Base-by-base conservation (phyloP, 2,113 vertebrate genomes). In the Parotia lawesii region DNA sequence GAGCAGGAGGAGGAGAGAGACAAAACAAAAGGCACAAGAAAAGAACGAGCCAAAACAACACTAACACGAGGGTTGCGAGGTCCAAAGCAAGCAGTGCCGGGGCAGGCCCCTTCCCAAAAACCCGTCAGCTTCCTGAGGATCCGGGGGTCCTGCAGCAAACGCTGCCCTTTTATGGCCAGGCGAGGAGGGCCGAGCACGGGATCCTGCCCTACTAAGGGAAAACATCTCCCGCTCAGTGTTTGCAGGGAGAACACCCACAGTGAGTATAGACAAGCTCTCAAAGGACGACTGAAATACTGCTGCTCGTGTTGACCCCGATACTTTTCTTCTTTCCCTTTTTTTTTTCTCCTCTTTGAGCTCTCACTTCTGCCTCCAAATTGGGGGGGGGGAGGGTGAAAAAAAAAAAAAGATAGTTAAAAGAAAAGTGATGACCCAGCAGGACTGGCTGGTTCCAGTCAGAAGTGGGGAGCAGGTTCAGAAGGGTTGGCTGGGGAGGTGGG, bases 181-280 rank as follows among this genome's bases (percentile, higher is more conserved):
- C 3, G 1, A 90, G 85, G 87, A 94, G 87, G 93, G 53, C 87
- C 1, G 5, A 14, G 80, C 62, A 1, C 33, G 2, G 84, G 84
- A 91, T 84, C 92, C 85, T 96, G 90, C 56, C 95, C 96, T 96
- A 88, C 95, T 93, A 95, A 95, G 96, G 96, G 88, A 95, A 96
- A 96, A 25, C 87, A 12, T 53, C 87, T 91, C 85, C 90, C 3
- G 3, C 77, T 75, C 38, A 2, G 78, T 6, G 81, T 20, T 11
- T 37, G 74, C 58, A 6, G 45, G 0, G 13, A 96, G 96, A 96
- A 96, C 96, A 96, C 96, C 95, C 96, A 96, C 95, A 18, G 91
- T 42, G 85, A 91, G 73, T 1, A 62, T 3, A 61, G 93, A 57
- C 48, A 5, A 28, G 82, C 95, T 93, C 87, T 85, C 90, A 85